Evolutionary conservation across 2,888 invertebrate genomes (phyloP), one percentile per base, ranked within the genome.

Genomic region (Brachynemurus nebulosus): DNA sequence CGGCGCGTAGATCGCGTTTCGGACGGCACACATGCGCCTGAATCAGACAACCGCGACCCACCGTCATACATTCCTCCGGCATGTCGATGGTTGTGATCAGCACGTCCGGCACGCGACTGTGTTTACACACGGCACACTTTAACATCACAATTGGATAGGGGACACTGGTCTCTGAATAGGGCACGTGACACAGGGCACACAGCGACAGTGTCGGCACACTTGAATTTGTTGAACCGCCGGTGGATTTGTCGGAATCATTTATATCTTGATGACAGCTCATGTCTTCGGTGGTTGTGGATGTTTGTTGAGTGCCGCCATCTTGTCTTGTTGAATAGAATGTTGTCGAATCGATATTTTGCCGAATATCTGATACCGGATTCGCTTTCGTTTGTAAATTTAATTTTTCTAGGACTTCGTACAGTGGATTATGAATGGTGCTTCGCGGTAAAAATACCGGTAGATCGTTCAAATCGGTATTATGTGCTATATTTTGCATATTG

Each of bases 71-170:
- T 18, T 74, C 76, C 48, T 75, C 77, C 0, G 91, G 90, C 38
- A 86, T 78, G 53, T 93, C 86, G 45, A 93, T 79, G 0, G 95
- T 93, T 4, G 90, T 81, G 54, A 96, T 73, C 35, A 96, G 62
- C 1, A 96, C 83, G 55, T 95, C 90, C 0, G 95, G 93, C 0
- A 96, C 95, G 50, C 83, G 83, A 1, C 81, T 83, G 47, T 80
- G 78, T 52, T 86, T 83, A 61, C 42, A 65, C 17, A 83, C 63
- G 7, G 71, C 67, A 63, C 90, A 90, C 56, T 78, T 78, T 30
- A 76, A 70, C 54, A 84, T 72, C 53, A 76, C 80, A 30, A 83
- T 76, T 53, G 80, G 74, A 55, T 86, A 80, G 3, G 86, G 85
- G 33, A 83, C 71, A 38, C 75, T 76, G 23, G 70, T 68, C 40